phyloP scores from a whole-genome alignment of 2,797 vertebrate genomes.

The Gallinago stenura region DNA sequence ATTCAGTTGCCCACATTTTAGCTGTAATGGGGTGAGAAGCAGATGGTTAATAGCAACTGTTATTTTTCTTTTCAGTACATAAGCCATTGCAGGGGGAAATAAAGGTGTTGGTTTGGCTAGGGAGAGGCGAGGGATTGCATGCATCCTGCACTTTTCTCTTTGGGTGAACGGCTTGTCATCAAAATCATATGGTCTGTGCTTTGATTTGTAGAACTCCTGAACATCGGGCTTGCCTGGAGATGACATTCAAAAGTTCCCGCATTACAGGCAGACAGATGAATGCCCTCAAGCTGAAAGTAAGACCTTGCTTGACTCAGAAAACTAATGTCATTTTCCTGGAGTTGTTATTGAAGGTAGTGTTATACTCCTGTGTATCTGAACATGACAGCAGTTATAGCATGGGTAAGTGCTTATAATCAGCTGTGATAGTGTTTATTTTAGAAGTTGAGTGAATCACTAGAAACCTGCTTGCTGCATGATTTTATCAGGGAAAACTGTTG shows the following conservation, averaged over 20 bases:
- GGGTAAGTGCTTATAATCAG: conserved; percentile 46
- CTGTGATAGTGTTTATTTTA: conserved; percentile 47
- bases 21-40: conserved; percentile 2
- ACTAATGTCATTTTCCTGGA: conserved; percentile 26
- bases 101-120: conserved; percentile 9
- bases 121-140: neutral
- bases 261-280: conserved; percentile 46
- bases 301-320: conserved; percentile 60
- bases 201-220: conserved; percentile 54
- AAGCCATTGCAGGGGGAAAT: neutral
- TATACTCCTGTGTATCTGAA: conserved; percentile 37
- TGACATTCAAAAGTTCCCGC: conserved; percentile 46
- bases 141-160: conserved; percentile 40
- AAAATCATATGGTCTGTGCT: conserved; percentile 46
- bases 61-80: conserved; percentile 10
- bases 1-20: conserved; percentile 34
- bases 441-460: conserved; percentile 12
- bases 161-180: conserved; percentile 30
- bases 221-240: conserved; percentile 39
- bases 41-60: conserved; percentile 39
- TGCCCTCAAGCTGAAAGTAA: conserved; percentile 59
- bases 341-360: conserved; percentile 18
- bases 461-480: conserved; percentile 28
- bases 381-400: conserved; percentile 34
- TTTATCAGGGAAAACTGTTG: conserved; percentile 10